Evolutionary conservation across 2,888 invertebrate genomes (phyloP), one percentile per base, ranked within the genome.

Genomic region (Uropetala carovei): DNA sequence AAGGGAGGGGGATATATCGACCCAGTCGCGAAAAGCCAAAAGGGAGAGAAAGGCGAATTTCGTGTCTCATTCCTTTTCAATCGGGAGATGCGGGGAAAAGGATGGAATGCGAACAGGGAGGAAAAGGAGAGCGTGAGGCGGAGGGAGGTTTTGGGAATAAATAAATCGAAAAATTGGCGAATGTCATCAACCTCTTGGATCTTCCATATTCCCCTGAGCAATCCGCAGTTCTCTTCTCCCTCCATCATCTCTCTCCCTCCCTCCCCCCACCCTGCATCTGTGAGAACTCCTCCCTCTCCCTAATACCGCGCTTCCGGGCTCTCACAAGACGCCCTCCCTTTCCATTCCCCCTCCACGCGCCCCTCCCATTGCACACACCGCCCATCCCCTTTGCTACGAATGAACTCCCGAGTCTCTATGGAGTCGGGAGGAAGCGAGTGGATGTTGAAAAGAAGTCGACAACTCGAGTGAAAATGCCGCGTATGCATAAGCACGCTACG

Each of bases 401-500:
- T 27, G 13, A 43, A 43, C 43, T 43, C n/a, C n/a, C 43, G 43
- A 43, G 43, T 5, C 43, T 43, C 5, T 9, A n/a, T 68, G 18
- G 43, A 43, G 82, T 18, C 64, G 64, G 7, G 11, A n/a, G 64
- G n/a, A 56, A 18, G 30, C 16, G 18, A 56, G 43, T 82, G 43
- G 27, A 0, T 11, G 22, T 8, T 84, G 83, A n/a, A 27, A 59
- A 86, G 85, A n/a, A 59, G 58, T 57, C 22, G 85, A 27, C 22
- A 30, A n/a, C 14, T 22, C 86, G 60, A 59, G 86, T 27, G 86
- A 60, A 64, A 86, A 86, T 59, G 43, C 13, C 27, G 27, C 82
- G 14, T 30, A 58, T 60, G 60, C 86, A 27, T 18, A 58, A 86
- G 86, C 27, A 86, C 86, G 60, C 30, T 86, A 86, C 86, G 30